Base-by-base conservation (phyloP, 1,140 invertebrate species). In the Zaprionus vittiger region DNA sequence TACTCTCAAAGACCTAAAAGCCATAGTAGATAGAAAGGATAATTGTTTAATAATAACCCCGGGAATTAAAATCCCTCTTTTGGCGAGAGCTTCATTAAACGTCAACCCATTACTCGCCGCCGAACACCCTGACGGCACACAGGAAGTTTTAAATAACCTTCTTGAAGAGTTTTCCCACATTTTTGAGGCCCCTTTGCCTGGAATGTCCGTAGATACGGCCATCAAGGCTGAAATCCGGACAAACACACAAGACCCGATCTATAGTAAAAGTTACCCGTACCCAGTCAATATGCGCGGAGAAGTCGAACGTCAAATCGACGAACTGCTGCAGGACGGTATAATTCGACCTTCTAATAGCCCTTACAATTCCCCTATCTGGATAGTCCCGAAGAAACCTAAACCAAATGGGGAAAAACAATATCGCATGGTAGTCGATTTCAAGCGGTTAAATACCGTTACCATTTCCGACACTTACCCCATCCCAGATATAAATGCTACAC, bases 391-490 rank as follows among this genome's bases (percentile, higher is more conserved):
- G 56, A 56, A 55, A 28, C 49, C 64, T 12, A 59, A 93, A 93
- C 64, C 75, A 87, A 85, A 38, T 14, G 47, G 64, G 77, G 91
- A 79, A 81, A 85, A 61, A 66, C 44, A 69, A 14, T 69, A 75
- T 26, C 71, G 93, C 49, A 63, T 93, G 22, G 90, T 93, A 2
- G 78, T 93, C 9, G 93, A 93, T 74, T 94, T 67, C 28, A 91
- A 67, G 41, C 91, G 54, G 70, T 44, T 93, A 54, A 94, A 94
- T 74, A 81, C 92, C 34, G 75, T 80, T n/a, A 93, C 92, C 9
- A 79, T 93, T 37, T 81, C 79, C 15, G 94, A 95, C 78, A 79
- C 76, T 37, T 95, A 93, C 78, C 94, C 95, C 14, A 72, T 95
- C 17, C 93, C 94, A 5, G 81, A 92, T n/a, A 91, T 95, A 54